phyloP scores from a whole-genome alignment of 2,797 vertebrate genomes.

The Liasis olivaceus region DNA sequence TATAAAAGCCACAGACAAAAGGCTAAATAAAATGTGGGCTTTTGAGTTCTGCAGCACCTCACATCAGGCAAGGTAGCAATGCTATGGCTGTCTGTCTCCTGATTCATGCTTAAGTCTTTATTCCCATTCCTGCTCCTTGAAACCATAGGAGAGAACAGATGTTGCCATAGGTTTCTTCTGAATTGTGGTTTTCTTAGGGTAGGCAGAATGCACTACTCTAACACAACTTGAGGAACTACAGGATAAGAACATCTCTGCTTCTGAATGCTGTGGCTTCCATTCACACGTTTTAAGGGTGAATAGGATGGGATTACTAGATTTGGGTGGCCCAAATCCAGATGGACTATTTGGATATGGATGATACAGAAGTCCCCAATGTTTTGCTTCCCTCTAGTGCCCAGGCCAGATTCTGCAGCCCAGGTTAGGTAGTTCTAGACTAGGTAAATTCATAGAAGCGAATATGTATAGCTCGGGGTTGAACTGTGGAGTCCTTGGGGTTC shows the following conservation, averaged over 20 bases:
- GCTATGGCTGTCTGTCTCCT: not conserved
- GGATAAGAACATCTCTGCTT: not conserved
- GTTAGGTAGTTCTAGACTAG: not conserved
- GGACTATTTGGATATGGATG: not conserved
- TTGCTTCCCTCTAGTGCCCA: not conserved
- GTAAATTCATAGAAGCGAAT: too few species aligned
- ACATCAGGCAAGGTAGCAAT: not conserved
- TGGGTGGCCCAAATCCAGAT: too few species aligned
- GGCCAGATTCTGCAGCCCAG: not conserved
- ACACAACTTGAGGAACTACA: not conserved
- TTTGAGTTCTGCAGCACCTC: not conserved
- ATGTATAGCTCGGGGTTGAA: too few species aligned
- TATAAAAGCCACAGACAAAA: constrained; percentile 55
- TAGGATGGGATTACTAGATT: too few species aligned
- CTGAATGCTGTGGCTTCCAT: not conserved
- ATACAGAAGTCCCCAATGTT: not conserved
- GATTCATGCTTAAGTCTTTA: not conserved
- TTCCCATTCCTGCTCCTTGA: not conserved
- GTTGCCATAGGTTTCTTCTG: not conserved
- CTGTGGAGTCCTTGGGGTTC: too few species aligned
- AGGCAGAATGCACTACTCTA: not conserved
- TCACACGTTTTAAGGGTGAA: not conserved
- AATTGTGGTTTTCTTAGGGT: not conserved
- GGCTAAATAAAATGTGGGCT: constrained; percentile 59
- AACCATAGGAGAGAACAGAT: not conserved